Percentiles rank a stretch among this genome's conserved stretches.
These are phyloP conservation scores for Anisognathus igniventris DNA, from an alignment of 2,797 vertebrate species.

Conservation along the genomic window DNA sequence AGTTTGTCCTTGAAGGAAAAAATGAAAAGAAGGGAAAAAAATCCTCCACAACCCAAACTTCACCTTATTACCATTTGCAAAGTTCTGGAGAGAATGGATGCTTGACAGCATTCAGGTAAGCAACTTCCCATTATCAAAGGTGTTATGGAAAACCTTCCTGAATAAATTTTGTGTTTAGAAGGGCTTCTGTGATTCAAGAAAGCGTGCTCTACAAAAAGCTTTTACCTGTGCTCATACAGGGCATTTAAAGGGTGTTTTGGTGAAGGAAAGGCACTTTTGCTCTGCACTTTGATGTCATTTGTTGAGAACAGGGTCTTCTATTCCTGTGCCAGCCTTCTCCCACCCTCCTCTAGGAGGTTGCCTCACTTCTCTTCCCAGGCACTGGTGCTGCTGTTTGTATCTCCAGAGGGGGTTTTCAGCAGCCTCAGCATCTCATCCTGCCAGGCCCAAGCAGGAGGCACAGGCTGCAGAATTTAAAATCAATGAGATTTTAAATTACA, in stretches of 20 bases:
- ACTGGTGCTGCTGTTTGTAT: fast-evolving
- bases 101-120: not conserved
- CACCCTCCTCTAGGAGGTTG: not conserved
- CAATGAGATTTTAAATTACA: not conserved
- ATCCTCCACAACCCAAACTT: not conserved
- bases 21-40: not conserved
- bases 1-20: not conserved
- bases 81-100: not conserved
- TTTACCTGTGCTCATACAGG: not conserved
- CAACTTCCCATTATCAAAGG: not conserved
- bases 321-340: not conserved
- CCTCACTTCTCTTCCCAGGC: not conserved
- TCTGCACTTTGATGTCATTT: not conserved
- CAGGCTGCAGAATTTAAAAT: not conserved
- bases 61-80: not conserved
- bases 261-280: not conserved
- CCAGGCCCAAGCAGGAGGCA: not conserved
- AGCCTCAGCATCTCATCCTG: not conserved
- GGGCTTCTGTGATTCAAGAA: not conserved
- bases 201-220: not conserved
- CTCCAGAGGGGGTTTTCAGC: not conserved
- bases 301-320: not conserved
- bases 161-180: not conserved
- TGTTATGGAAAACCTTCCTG: not conserved
- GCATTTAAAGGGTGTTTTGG: not conserved